phyloP scores from a whole-genome alignment of 2,797 vertebrate species.

The Octomys mimax region DNA sequence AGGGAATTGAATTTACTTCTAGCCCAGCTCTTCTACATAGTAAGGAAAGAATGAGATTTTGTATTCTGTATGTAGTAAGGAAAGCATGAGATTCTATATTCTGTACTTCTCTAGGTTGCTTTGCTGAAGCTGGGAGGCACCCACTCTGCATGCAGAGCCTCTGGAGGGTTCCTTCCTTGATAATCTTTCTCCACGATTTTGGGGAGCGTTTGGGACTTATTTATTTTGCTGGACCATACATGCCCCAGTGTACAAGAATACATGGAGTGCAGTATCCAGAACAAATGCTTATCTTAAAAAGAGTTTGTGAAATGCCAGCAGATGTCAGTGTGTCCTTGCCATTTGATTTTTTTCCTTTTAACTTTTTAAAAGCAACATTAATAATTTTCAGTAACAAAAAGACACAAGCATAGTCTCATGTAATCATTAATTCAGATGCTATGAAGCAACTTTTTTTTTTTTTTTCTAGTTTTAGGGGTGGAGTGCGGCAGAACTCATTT shows the following conservation, averaged over 20 bases:
- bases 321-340: conserved; percentile 90
- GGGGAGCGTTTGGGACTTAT: background rate
- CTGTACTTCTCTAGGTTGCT: background rate
- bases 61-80: background rate
- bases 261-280: background rate
- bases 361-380: conserved; percentile 57
- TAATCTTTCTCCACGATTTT: background rate
- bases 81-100: background rate
- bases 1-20: background rate
- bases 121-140: background rate
- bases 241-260: background rate
- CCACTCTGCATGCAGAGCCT: background rate
- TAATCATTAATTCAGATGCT: background rate
- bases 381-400: conserved; percentile 72
- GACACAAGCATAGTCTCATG: background rate
- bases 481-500: background rate
- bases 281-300: conserved; percentile 62
- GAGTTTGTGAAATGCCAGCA: conserved; percentile 87
- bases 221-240: background rate
- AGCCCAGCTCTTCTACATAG: background rate
- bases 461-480: background rate
- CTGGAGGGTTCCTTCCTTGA: background rate
- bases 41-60: background rate
- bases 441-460: background rate
- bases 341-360: conserved; percentile 66